phyloP scores from a whole-genome alignment of 2,797 vertebrate species.

The Ambastaia sidthimunki region DNA sequence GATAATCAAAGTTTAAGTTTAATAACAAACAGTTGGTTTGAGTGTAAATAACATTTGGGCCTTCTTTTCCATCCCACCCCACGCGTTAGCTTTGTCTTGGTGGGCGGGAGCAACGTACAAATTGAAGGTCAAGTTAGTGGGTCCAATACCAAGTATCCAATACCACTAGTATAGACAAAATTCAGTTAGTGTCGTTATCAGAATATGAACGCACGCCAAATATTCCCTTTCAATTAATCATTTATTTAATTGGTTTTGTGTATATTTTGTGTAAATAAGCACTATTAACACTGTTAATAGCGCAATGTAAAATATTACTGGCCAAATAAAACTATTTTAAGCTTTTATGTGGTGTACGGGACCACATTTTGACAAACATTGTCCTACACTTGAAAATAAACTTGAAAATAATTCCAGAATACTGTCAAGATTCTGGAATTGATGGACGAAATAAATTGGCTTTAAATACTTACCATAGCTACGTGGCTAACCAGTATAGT shows the following conservation, averaged over 20 bases:
- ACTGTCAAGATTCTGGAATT: too few species aligned
- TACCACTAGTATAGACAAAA: conserved; percentile 54
- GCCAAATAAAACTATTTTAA: too few species aligned
- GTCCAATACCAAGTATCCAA: conserved; percentile 74
- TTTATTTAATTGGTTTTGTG: background rate
- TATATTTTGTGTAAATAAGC: background rate
- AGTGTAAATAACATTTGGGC: conserved; percentile 9
- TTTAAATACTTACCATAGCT: background rate
- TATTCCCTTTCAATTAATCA: background rate
- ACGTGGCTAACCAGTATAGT: background rate
- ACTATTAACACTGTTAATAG: too few species aligned
- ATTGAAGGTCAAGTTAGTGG: conserved; percentile 95
- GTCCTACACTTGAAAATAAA: background rate
- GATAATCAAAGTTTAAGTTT: background rate
- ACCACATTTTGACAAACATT: background rate
- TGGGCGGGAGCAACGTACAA: conserved; percentile 76
- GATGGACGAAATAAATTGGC: too few species aligned
- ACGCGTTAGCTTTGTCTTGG: conserved; percentile 42
- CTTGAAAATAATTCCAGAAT: too few species aligned
- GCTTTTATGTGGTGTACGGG: background rate
- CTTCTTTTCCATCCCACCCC: conserved; percentile 36
- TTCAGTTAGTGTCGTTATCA: background rate
- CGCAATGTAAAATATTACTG: too few species aligned
- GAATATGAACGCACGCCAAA: background rate
- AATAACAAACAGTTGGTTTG: conserved; percentile 2